phyloP scores from a whole-genome alignment of 2,113 vertebrate genomes.

The Dicrurus megarhynchus region DNA sequence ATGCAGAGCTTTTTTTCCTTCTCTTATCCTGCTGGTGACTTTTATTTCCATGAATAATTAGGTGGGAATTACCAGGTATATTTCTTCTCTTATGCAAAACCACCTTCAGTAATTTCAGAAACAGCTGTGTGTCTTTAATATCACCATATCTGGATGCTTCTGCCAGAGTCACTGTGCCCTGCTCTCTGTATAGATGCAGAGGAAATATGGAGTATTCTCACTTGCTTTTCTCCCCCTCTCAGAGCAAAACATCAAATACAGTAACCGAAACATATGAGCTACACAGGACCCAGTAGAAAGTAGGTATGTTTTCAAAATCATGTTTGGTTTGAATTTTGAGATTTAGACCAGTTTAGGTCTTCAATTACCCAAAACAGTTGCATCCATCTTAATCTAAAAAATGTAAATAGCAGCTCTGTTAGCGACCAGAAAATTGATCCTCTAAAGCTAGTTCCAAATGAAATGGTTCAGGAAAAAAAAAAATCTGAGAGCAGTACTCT shows the following conservation, averaged over 20 bases:
- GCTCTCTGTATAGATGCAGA: neutral
- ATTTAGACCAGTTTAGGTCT: neutral
- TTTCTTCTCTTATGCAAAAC: neutral
- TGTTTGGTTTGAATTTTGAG: neutral
- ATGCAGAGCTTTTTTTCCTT: neutral
- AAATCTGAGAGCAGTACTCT: neutral
- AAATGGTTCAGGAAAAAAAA: neutral
- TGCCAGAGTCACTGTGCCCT: neutral
- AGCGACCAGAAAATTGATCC: neutral
- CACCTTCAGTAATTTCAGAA: neutral
- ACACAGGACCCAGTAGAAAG: neutral
- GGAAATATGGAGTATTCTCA: neutral
- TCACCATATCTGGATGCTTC: neutral
- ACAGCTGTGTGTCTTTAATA: neutral
- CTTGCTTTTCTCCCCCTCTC: neutral
- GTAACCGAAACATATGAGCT: neutral
- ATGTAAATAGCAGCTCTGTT: neutral
- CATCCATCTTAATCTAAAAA: neutral
- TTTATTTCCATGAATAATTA: neutral
- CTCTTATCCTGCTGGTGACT: neutral
- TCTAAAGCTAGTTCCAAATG: neutral
- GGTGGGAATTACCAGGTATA: neutral
- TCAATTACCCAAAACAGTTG: neutral
- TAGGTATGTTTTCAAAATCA: neutral
- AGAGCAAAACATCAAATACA: neutral